Evolutionary conservation across 2,888 invertebrate genomes (phyloP).

Genomic region (Archips xylosteana): DNA sequence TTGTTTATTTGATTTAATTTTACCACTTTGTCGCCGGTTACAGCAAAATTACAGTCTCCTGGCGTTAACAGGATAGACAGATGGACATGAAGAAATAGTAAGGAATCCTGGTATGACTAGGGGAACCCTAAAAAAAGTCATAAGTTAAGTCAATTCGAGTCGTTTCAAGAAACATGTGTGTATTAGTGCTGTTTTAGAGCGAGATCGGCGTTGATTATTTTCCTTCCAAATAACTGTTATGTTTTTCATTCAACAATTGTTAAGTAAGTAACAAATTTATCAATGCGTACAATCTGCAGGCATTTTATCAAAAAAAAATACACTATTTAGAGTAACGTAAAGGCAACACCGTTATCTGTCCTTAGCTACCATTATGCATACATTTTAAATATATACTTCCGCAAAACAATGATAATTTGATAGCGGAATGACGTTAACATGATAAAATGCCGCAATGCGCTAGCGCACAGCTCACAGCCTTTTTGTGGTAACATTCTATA

Average conservation of each 20-base stretch:
- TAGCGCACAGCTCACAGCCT: background rate
- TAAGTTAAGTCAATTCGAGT: no score
- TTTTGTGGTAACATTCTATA: background rate
- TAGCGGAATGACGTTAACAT: slow-evolving; percentile 10
- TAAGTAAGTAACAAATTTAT: background rate
- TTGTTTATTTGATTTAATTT: no score
- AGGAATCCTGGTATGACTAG: no score
- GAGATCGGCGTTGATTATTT: background rate
- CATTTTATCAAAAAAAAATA: background rate
- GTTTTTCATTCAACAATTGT: background rate
- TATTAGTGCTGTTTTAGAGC: no score
- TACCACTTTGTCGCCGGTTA: no score
- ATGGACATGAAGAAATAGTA: no score
- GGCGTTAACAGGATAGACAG: no score
- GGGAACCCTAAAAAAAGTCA: no score
- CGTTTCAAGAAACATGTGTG: no score
- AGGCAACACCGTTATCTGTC: slow-evolving; percentile 47
- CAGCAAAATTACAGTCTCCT: no score
- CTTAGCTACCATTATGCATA: background rate
- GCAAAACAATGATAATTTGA: slow-evolving; percentile 14
- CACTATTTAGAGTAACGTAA: background rate
- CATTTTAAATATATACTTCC: background rate
- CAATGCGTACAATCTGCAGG: background rate
- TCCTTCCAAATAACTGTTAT: background rate
- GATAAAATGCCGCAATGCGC: slow-evolving; percentile 35